Evolutionary conservation across 2,888 invertebrate species (phyloP).

Genomic region (Drosophila helvetica): DNA sequence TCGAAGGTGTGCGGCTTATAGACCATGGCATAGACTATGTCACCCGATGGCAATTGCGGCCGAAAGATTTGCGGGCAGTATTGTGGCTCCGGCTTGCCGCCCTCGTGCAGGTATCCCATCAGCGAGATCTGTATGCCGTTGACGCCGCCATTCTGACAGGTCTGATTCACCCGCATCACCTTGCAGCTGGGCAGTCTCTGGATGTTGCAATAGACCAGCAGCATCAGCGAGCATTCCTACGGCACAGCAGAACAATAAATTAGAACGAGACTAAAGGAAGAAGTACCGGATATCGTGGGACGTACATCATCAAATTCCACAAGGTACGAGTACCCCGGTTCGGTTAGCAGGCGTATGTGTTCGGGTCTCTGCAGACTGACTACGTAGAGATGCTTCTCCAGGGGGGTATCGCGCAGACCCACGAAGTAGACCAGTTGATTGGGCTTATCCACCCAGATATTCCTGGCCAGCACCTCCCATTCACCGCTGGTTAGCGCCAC

Average conservation of each 20-base stretch:
- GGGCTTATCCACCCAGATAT: conserved; percentile 93
- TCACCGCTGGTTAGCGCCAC: conserved; percentile 92
- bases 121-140: conserved; percentile 88
- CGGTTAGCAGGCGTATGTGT: conserved; percentile 90
- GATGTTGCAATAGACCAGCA: conserved; percentile 93
- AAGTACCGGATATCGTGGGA: neutral
- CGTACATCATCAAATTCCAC: conserved; percentile 91
- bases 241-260: neutral
- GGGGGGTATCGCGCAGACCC: conserved; percentile 93
- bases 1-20: conserved; percentile 92
- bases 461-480: conserved; percentile 95
- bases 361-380: conserved; percentile 90
- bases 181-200: conserved; percentile 91
- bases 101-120: conserved; percentile 89
- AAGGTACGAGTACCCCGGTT: conserved; percentile 93
- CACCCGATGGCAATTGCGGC: conserved; percentile 88
- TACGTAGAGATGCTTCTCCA: conserved; percentile 96
- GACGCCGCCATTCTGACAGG: conserved; percentile 87
- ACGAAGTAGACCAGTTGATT: conserved; percentile 94
- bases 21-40: conserved; percentile 93
- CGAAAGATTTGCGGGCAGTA: conserved; percentile 90
- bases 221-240: conserved; percentile 91
- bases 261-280: neutral
- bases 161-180: conserved; percentile 89
- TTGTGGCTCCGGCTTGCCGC: conserved; percentile 86